Evolutionary conservation across 2,888 invertebrate species (phyloP).

Genomic region (Melieria crassipennis): DNA sequence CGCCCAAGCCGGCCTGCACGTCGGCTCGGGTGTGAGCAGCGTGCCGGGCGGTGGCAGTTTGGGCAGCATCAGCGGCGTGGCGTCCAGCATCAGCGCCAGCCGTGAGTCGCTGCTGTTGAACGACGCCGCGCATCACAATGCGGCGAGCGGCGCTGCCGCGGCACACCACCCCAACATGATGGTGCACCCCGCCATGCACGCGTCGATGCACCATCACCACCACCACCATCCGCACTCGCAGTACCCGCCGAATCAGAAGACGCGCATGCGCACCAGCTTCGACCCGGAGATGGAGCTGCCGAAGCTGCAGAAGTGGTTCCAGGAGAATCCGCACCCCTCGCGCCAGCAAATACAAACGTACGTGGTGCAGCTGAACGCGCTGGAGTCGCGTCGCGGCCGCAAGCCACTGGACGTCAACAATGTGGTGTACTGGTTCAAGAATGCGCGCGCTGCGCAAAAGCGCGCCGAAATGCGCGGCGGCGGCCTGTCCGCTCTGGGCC

Average conservation of each 20-base stretch:
- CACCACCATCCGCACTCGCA: slow-evolving; percentile 71
- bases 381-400: slow-evolving; percentile 91
- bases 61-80: slow-evolving; percentile 40
- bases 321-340: slow-evolving; percentile 96
- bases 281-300: slow-evolving; percentile 97
- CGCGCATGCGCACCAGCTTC: slow-evolving; percentile 95
- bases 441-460: slow-evolving; percentile 95
- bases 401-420: slow-evolving; percentile 96
- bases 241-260: slow-evolving; percentile 77
- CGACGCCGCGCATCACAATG: slow-evolving; percentile 45
- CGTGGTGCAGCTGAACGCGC: slow-evolving; percentile 90
- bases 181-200: slow-evolving; percentile 80
- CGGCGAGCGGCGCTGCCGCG: slow-evolving; percentile 40
- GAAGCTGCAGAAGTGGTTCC: slow-evolving; percentile 95
- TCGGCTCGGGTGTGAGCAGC: slow-evolving; percentile 49
- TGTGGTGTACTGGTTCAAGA: slow-evolving; percentile 98
- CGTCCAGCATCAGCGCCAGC: slow-evolving; percentile 45
- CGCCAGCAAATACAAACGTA: slow-evolving; percentile 96
- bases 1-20: slow-evolving; percentile 57
- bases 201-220: slow-evolving; percentile 62
- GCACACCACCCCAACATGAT: slow-evolving; percentile 61
- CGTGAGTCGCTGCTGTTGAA: slow-evolving; percentile 57
- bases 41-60: slow-evolving; percentile 31
- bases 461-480: slow-evolving; percentile 82
- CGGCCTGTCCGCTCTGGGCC: slow-evolving; percentile 56